Evolutionary conservation across 2,797 vertebrate species (phyloP).

Genomic region (Champsocephalus gunnari): DNA sequence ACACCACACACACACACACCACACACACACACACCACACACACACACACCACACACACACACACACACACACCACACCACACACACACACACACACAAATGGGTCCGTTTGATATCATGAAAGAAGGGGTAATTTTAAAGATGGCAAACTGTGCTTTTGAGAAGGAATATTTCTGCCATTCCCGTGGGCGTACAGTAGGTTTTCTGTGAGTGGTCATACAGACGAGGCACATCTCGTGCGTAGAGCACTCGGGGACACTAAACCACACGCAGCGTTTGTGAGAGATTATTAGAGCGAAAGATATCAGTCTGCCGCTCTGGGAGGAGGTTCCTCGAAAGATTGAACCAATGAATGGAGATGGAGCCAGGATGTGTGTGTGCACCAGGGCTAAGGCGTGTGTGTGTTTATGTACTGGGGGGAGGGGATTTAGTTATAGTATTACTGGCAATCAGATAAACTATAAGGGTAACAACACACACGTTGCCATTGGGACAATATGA

Average conservation of each 20-base stretch:
- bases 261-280: conserved; percentile 80
- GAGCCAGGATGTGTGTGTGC: conserved; percentile 59
- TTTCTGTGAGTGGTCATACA: conserved; percentile 16
- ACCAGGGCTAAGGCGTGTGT: conserved; percentile 53
- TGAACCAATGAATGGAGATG: conserved; percentile 60
- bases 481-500: conserved; percentile 58
- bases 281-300: conserved; percentile 85
- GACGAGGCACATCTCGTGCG: conserved; percentile 71
- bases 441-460: conserved; percentile 49
- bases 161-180: conserved; percentile 2
- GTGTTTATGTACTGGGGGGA: conserved; percentile 36
- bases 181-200: too few relatives aligned
- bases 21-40: conserved; percentile 17
- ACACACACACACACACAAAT: conserved; percentile 19
- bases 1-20: not conserved
- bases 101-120: conserved; percentile 1
- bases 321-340: conserved; percentile 84
- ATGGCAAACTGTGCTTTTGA: conserved; percentile 6
- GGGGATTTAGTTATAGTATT: conserved; percentile 49
- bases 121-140: not conserved
- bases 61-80: conserved; percentile 22
- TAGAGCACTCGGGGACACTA: conserved; percentile 70
- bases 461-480: conserved; percentile 55
- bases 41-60: conserved; percentile 6
- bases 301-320: conserved; percentile 78